Evolutionary conservation across 2,113 vertebrate genomes (phyloP), one percentile per base, ranked within the genome.

Genomic region (Neotoma lepida): DNA sequence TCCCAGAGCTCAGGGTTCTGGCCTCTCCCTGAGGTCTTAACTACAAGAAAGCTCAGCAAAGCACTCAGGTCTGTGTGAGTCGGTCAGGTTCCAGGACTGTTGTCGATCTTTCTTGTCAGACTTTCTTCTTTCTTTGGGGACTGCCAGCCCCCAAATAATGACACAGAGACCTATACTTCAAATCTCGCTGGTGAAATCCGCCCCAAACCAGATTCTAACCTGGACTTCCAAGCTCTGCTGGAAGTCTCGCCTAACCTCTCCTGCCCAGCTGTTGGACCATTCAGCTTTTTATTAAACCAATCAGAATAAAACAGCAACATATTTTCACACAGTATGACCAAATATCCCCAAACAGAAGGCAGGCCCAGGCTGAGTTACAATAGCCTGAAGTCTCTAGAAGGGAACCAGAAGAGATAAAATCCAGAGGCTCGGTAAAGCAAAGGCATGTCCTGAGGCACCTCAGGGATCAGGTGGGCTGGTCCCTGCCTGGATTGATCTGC

Each of bases 1-100:
- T 73, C 56, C 87, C 64, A 63, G 71, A 33, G 9, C 41, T 28
- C 54, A 15, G 61, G 18, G 15, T 28, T 78, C 68, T 61, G 49
- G 35, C 28, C 46, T 63, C 49, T 89, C 2, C 0, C 35, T 87
- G 26, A 24, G 41, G 46, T 84, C 76, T 61, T 54, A 82, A 87
- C 85, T 88, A 68, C 58, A 88, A 91, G 90, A 70, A 90, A 64
- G 35, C 10, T 91, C 44, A 63, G 24, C 22, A 78, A 81, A 76
- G 15, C 28, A 28, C 44, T 54, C 30, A 94, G 39, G 71, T 58
- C n/a, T 86, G 7, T 56, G 44, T 49, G 86, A 58, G 14, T 0
- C 20, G 9, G 41, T 81, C 46, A 86, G 28, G 81, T 76, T 68
- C 44, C n/a, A 90, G 54, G 44, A 80, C 39, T 54, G 30, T 39